Evolutionary conservation across 2,113 vertebrate genomes (phyloP).

Genomic region (Aldabrachelys gigantea): DNA sequence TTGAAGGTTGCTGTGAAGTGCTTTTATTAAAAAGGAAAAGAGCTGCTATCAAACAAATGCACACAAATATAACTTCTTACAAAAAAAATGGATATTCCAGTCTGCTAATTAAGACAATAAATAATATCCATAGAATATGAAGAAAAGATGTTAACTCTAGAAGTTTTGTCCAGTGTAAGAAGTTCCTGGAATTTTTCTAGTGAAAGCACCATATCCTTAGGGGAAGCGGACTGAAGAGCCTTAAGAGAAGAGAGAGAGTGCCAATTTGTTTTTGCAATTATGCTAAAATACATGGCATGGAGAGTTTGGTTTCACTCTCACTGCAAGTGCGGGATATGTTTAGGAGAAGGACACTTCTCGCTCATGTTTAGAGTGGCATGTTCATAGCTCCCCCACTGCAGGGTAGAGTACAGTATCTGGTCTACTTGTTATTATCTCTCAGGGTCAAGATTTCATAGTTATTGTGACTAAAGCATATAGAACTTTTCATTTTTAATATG

Average conservation of each 20-base stretch:
- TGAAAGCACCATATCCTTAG: no score
- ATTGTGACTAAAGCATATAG: background rate
- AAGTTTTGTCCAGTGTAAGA: no score
- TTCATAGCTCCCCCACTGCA: background rate
- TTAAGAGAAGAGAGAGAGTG: background rate
- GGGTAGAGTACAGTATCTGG: accelerated
- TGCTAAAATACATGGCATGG: background rate
- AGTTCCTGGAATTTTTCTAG: no score
- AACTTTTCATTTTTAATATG: no score
- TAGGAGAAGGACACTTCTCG: no score
- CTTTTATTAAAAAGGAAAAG: background rate
- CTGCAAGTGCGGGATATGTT: background rate
- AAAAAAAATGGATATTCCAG: background rate
- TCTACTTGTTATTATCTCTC: background rate
- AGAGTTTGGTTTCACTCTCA: background rate
- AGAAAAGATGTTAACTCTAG: no score
- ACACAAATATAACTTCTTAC: background rate
- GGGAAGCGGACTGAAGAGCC: background rate
- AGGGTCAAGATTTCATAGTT: background rate
- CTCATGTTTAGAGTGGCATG: background rate
- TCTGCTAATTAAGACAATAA: background rate
- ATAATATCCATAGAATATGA: no score
- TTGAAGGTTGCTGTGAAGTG: background rate
- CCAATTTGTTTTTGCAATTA: no score
- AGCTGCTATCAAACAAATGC: accelerated